Percentiles rank a stretch among this genome's conserved stretches.
phyloP scores from a whole-genome alignment of 2,888 invertebrate species.

The Desoria tigrina region DNA sequence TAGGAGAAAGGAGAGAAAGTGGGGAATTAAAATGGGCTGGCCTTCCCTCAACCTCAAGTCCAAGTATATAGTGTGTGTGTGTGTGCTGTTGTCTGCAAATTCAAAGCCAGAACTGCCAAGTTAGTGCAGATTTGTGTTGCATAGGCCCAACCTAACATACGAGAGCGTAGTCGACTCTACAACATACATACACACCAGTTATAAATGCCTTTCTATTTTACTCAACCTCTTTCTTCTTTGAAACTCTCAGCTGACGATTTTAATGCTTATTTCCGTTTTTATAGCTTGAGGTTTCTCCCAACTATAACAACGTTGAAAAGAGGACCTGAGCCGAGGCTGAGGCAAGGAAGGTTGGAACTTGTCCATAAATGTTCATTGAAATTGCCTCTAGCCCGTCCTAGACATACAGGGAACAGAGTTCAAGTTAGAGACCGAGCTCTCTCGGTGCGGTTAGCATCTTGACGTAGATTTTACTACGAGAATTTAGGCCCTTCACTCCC shows the following conservation, averaged over 20 bases:
- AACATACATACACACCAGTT: too few relatives aligned
- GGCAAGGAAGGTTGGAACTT: slow-evolving; percentile 19
- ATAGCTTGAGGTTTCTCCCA: background rate
- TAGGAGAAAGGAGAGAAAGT: background rate
- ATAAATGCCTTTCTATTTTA: too few relatives aligned
- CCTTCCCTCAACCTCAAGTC: slow-evolving; percentile 10
- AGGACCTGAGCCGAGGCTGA: background rate
- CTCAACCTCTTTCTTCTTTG: too few relatives aligned
- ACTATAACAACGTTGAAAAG: too few relatives aligned
- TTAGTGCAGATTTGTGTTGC: too few relatives aligned
- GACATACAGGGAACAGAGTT: background rate
- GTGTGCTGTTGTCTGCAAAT: slow-evolving; percentile 7
- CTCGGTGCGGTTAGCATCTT: slow-evolving; percentile 16
- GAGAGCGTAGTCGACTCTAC: too few relatives aligned
- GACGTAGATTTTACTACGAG: background rate
- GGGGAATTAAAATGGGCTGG: slow-evolving; percentile 20
- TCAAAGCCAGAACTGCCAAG: slow-evolving; percentile 5
- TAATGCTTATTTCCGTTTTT: slow-evolving; percentile 4
- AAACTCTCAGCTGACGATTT: background rate
- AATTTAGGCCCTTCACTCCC: background rate
- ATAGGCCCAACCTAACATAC: too few relatives aligned
- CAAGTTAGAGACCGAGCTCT: background rate
- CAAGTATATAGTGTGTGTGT: background rate
- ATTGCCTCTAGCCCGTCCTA: slow-evolving; percentile 10
- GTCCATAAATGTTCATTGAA: slow-evolving; percentile 37